Percentiles rank a stretch among this genome's conserved stretches.
Evolutionary conservation across 2,797 vertebrate genomes (phyloP).

Genomic region (Diplodus puntazzo): DNA sequence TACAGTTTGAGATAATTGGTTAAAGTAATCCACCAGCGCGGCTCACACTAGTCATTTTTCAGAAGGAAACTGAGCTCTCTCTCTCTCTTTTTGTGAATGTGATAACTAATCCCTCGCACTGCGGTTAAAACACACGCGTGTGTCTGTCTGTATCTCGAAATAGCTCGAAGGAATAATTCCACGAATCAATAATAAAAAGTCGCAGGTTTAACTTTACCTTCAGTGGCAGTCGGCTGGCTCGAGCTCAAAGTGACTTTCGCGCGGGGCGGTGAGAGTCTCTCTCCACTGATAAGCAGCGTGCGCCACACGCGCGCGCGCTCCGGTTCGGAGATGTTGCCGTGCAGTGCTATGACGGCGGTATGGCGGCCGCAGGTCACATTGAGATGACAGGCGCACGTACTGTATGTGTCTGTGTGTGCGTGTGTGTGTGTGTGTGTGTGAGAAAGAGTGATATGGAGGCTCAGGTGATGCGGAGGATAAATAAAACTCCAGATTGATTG

Average conservation of each 20-base stretch:
- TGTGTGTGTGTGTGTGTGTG: too few species aligned
- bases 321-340: conserved; percentile 60
- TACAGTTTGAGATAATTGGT: not conserved
- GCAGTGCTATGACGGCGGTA: conserved; percentile 56
- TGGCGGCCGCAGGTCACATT: conserved; percentile 82
- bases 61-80: not conserved
- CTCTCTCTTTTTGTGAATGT: not conserved
- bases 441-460: too few species aligned
- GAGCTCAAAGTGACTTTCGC: conserved; percentile 59
- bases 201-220: conserved; percentile 59
- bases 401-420: too few species aligned
- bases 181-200: too few species aligned
- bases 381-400: conserved; percentile 3
- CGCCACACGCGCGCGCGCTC: conserved; percentile 27
- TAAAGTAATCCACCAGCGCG: not conserved
- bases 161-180: too few species aligned
- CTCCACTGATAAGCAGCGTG: conserved; percentile 34
- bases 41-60: not conserved
- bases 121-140: too few species aligned
- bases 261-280: conserved; percentile 23
- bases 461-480: not conserved
- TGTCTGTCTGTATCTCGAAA: not conserved
- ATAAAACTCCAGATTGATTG: too few species aligned
- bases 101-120: not conserved
- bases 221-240: conserved; percentile 18